Conservation (phyloP, 2,113 vertebrate species). For the Corythornis cristatus region DNA sequence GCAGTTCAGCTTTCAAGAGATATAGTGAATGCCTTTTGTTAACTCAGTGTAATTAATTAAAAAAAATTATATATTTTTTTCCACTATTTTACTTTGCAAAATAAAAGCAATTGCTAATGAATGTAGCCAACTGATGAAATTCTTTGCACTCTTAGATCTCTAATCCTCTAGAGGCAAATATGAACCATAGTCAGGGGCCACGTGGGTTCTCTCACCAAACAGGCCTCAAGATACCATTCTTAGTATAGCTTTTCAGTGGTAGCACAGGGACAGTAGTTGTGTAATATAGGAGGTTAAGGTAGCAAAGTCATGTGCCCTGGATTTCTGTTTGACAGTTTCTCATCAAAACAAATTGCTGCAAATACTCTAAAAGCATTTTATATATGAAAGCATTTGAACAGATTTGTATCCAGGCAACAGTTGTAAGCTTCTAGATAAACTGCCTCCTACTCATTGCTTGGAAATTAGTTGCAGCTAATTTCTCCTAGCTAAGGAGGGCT, state of each 20-base stretch:
- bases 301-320: background rate
- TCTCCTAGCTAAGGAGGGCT: conserved; percentile 28
- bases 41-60: background rate
- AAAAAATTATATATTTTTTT: background rate
- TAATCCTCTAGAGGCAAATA: background rate
- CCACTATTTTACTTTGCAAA: background rate
- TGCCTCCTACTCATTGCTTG: conserved; percentile 14
- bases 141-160: background rate
- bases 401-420: conserved; percentile 66
- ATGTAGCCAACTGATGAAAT: background rate
- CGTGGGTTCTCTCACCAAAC: background rate
- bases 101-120: background rate
- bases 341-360: conserved; percentile 28
- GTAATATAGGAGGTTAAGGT: background rate
- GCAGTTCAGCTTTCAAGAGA: background rate
- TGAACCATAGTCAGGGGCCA: background rate
- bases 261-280: background rate
- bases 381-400: conserved; percentile 14
- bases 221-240: background rate
- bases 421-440: conserved; percentile 47
- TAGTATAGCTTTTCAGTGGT: background rate
- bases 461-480: conserved; percentile 63
- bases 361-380: conserved; percentile 22
- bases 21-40: background rate
- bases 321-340: background rate